A percentile compares a stretch with the other conserved stretches of the same genome.
Conservation (phyloP, 2,113 vertebrate genomes). For the Amazona vittata region DNA sequence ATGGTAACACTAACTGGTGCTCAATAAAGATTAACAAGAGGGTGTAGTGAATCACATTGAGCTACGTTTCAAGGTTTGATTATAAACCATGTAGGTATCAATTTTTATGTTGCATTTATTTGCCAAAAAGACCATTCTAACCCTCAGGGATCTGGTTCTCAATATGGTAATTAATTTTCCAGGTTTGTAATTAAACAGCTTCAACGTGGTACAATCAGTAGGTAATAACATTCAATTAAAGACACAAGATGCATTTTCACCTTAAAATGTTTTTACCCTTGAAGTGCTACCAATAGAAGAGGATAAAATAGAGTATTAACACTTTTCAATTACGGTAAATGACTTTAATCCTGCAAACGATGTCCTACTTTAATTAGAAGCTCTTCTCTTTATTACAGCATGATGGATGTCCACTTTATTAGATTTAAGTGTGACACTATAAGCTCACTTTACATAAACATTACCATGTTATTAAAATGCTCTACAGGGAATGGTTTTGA, state of each 20-base stretch:
- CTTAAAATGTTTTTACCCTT: conserved; percentile 82
- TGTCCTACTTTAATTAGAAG: conserved; percentile 87
- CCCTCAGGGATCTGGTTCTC: conserved; percentile 70
- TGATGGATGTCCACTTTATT: conserved; percentile 90
- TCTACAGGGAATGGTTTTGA: conserved; percentile 59
- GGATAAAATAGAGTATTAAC: conserved; percentile 88
- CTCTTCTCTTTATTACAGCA: conserved; percentile 80
- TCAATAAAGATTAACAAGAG: conserved; percentile 63
- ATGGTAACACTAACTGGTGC: background rate
- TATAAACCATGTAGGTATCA: conserved; percentile 72
- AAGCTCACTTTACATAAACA: conserved; percentile 85
- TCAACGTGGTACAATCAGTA: conserved; percentile 76
- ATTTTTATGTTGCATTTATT: conserved; percentile 78
- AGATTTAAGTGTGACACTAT: conserved; percentile 85
- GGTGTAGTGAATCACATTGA: conserved; percentile 68
- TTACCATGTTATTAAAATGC: conserved; percentile 78
- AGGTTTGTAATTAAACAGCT: conserved; percentile 81
- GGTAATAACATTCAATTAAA: conserved; percentile 84
- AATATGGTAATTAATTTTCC: conserved; percentile 79
- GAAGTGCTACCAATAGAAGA: conserved; percentile 80
- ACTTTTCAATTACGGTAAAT: conserved; percentile 91
- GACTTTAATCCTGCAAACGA: conserved; percentile 89
- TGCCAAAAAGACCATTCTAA: conserved; percentile 72
- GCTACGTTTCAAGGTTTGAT: conserved; percentile 53
- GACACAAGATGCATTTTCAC: conserved; percentile 79